Percentiles rank a stretch among this genome's conserved stretches.
Conservation (phyloP, 2,888 invertebrate species). For the Syrista parreyssii region DNA sequence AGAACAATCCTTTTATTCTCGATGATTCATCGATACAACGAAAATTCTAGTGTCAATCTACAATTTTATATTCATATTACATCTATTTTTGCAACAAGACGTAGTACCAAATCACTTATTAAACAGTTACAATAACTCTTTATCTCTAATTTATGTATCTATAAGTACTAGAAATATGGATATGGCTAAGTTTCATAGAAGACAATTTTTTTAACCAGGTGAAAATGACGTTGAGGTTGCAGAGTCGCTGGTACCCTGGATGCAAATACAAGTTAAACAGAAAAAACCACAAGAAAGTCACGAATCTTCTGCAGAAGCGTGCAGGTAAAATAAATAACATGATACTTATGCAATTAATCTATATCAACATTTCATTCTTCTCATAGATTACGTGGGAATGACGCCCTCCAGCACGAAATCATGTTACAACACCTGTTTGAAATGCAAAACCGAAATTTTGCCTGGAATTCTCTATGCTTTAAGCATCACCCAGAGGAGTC, state of each 20-base stretch:
- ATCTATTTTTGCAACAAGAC: neutral
- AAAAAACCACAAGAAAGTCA: constrained; percentile 44
- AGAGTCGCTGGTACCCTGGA: constrained; percentile 65
- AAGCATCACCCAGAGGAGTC: constrained; percentile 50
- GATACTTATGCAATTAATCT: neutral
- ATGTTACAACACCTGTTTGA: constrained; percentile 72
- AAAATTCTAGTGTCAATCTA: neutral
- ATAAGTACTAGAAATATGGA: neutral
- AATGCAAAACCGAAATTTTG: constrained; percentile 63
- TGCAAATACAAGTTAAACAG: constrained; percentile 34
- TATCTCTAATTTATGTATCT: neutral
- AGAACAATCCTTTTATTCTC: neutral
- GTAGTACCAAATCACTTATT: neutral
- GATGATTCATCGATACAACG: neutral
- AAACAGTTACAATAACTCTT: neutral
- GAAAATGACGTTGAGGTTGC: constrained; percentile 79
- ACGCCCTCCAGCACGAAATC: constrained; percentile 69
- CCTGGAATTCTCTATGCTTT: constrained; percentile 52
- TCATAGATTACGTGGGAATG: constrained; percentile 40
- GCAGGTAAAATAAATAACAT: constrained; percentile 36
- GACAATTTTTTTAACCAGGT: constrained; percentile 58
- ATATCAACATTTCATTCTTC: neutral
- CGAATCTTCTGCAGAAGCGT: constrained; percentile 34
- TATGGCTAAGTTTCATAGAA: neutral
- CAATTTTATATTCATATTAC: neutral